Base-by-base conservation (phyloP, 2,113 vertebrate species). In the Oncorhynchus keta region DNA sequence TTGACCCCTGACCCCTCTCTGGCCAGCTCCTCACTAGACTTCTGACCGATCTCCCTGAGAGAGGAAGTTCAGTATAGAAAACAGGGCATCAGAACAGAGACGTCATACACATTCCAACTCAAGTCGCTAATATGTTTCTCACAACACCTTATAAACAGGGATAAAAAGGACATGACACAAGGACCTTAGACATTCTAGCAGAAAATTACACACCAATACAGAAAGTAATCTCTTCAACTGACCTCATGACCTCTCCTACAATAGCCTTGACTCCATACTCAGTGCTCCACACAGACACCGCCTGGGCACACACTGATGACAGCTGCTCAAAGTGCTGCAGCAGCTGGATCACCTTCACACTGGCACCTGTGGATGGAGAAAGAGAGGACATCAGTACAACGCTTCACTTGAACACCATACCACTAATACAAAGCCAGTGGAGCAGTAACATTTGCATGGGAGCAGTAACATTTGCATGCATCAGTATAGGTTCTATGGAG, bases 241-340 rank as follows among this genome's bases (percentile, higher is more conserved):
- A 98, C 97, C 98, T 95, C 79, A 98, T 92, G 35, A 99, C 91
- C 89, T 99, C 97, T 16, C 96, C 97, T 48, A 98, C 95, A 0
- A 98, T 90, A n/a, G 94, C 92, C 83, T 95, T 96, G 85, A 97
- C 87, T 39, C 95, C 95, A 48, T 97, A 97, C 8, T 99, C 96
- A 0, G 92, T 93, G 78, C 92, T 94, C 97, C 98, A 99, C 1
- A 95, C 81, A 67, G 88, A 94, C 80, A 98, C 94, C 0, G 97
- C 95, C 32, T 95, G 94, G 0, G 95, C 97, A 81, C 97, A 95
- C 18, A 97, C 93, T 0, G 95, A 81, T 0, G 96, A 91, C 72
- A 98, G 90, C 61, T 98, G 98, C 79, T 99, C 98, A 13, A 98
- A 98, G 85, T 98, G 96, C 87, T 98, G 97, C 66, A 98, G 86